phyloP scores from a whole-genome alignment of 1,140 invertebrate species.

The Armadillidium nasatum region DNA sequence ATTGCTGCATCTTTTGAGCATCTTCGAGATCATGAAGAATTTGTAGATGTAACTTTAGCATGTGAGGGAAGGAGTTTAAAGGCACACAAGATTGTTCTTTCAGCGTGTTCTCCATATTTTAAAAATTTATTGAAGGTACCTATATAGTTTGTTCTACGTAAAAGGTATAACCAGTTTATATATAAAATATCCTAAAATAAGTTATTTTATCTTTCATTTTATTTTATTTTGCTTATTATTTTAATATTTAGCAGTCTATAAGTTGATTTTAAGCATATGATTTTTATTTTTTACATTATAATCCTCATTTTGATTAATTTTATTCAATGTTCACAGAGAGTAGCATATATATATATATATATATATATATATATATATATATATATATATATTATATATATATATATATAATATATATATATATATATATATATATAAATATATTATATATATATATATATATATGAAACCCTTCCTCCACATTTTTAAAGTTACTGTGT shows the following conservation, averaged over 20 bases:
- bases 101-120: conserved; percentile 58
- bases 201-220: too few species aligned
- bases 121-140: conserved; percentile 71
- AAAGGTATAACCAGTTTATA: too few species aligned
- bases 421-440: not conserved
- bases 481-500: not conserved
- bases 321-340: not conserved
- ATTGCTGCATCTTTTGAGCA: conserved; percentile 80
- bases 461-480: not conserved
- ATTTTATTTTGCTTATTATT: too few species aligned
- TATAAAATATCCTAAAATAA: too few species aligned
- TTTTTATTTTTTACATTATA: too few species aligned
- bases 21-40: conserved; percentile 72
- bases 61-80: conserved; percentile 80
- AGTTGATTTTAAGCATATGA: too few species aligned
- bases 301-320: not conserved
- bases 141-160: not conserved
- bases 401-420: not conserved
- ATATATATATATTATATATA: conserved; percentile 9
- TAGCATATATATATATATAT: not conserved
- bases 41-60: conserved; percentile 81
- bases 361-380: conserved; percentile 5
- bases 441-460: conserved; percentile 8
- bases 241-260: too few species aligned
- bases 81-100: conserved; percentile 72